Percentiles rank a stretch among this genome's conserved stretches.
Conservation (phyloP, 2,797 vertebrate genomes). For the Lagothrix lagotricha region DNA sequence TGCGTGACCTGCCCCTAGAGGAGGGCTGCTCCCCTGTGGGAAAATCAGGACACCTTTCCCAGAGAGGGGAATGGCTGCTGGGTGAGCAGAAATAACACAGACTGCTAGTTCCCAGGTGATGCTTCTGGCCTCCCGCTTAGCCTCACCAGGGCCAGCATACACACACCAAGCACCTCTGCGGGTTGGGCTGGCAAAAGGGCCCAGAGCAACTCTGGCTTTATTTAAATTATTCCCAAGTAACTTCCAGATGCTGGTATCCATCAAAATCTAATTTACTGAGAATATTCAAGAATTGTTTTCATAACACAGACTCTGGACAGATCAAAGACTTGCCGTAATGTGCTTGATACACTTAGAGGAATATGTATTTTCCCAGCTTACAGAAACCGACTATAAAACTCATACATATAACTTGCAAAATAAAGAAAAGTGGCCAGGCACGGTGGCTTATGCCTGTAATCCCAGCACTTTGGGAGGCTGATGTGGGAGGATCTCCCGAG, state of each 20-base stretch:
- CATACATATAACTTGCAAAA: background rate
- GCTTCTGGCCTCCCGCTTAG: background rate
- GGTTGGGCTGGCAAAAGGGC: background rate
- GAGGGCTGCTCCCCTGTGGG: background rate
- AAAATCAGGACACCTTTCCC: background rate
- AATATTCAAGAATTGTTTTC: background rate
- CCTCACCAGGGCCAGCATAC: background rate
- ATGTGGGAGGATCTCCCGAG: too few relatives aligned
- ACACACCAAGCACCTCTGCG: background rate
- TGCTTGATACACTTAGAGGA: background rate
- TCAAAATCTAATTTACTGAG: constrained; percentile 6
- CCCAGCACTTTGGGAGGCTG: too few relatives aligned
- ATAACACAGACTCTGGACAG: background rate
- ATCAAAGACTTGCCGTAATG: background rate
- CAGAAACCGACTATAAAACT: background rate
- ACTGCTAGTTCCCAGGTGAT: background rate
- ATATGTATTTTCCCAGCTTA: background rate
- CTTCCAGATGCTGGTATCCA: background rate
- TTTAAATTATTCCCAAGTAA: background rate
- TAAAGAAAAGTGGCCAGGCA: background rate
- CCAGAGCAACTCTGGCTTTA: background rate
- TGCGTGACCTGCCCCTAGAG: background rate
- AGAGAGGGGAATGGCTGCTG: background rate
- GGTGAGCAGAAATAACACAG: background rate
- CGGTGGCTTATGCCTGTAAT: too few relatives aligned